A percentile compares a stretch with the other conserved stretches of the same genome.
These are phyloP conservation scores for Siniperca obscura DNA, from an alignment of 2,797 vertebrate genomes.

Conservation along the genomic window DNA sequence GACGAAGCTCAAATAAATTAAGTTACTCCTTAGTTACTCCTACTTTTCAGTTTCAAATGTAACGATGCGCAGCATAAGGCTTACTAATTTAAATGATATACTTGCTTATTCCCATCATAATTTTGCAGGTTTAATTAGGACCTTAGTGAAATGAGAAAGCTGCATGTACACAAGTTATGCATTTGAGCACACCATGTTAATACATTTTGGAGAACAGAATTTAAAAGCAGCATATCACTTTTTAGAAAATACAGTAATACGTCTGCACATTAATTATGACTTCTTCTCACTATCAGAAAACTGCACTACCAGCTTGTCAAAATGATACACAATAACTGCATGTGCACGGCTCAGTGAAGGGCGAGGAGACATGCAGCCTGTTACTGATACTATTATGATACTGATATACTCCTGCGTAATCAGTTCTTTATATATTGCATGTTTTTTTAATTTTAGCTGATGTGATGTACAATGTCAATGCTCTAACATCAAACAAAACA, in stretches of 20 bases:
- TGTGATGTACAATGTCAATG: neutral
- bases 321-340: neutral
- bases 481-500: neutral
- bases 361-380: neutral
- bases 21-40: neutral
- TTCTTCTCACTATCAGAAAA: conserved; percentile 11
- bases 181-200: neutral
- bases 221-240: neutral
- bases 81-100: neutral
- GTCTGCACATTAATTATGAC: neutral
- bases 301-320: neutral
- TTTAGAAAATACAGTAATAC: neutral
- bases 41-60: neutral
- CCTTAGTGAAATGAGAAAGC: neutral
- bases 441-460: neutral
- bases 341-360: neutral
- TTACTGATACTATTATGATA: neutral
- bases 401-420: neutral
- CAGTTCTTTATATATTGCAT: neutral
- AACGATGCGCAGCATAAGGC: neutral
- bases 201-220: neutral
- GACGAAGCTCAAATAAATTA: neutral
- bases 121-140: conserved; percentile 6
- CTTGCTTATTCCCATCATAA: neutral
- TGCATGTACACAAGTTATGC: neutral